A percentile compares a stretch with the other conserved stretches of the same genome.
phyloP scores from a whole-genome alignment of 1,140 invertebrate species.

The Drosophila parvula region DNA sequence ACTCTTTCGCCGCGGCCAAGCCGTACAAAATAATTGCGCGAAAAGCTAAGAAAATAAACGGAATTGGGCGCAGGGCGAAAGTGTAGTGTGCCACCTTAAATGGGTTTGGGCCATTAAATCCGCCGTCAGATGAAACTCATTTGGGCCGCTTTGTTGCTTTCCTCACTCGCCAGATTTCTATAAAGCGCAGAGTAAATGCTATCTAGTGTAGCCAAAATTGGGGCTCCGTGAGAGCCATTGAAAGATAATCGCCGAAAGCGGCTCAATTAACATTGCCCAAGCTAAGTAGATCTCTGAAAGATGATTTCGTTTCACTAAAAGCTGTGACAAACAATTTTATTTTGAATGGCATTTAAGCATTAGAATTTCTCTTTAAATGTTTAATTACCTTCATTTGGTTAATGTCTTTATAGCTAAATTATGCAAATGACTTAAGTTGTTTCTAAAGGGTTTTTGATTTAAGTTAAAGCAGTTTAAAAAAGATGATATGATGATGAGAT shows the following conservation, averaged over 20 bases:
- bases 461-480: background rate
- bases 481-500: background rate
- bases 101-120: conserved; percentile 54
- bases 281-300: conserved; percentile 15
- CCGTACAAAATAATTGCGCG: conserved; percentile 52
- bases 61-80: conserved; percentile 63
- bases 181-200: background rate
- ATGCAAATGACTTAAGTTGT: conserved; percentile 1
- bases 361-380: conserved; percentile 26
- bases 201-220: conserved; percentile 36
- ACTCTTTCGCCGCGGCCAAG: conserved; percentile 27
- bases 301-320: conserved; percentile 25
- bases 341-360: background rate
- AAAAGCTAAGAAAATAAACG: conserved; percentile 42
- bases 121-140: conserved; percentile 51
- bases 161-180: conserved; percentile 42
- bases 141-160: conserved; percentile 51
- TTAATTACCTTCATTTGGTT: conserved; percentile 10
- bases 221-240: conserved; percentile 52
- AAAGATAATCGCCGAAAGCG: conserved; percentile 59
- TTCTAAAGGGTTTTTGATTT: background rate
- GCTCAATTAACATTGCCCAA: conserved; percentile 47
- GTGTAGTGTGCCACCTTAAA: conserved; percentile 60
- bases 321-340: background rate
- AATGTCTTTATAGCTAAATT: conserved; percentile 16